These are phyloP conservation scores for Clistopyga incitator DNA, from an alignment of 2,888 invertebrate species.

Conservation along the genomic window DNA sequence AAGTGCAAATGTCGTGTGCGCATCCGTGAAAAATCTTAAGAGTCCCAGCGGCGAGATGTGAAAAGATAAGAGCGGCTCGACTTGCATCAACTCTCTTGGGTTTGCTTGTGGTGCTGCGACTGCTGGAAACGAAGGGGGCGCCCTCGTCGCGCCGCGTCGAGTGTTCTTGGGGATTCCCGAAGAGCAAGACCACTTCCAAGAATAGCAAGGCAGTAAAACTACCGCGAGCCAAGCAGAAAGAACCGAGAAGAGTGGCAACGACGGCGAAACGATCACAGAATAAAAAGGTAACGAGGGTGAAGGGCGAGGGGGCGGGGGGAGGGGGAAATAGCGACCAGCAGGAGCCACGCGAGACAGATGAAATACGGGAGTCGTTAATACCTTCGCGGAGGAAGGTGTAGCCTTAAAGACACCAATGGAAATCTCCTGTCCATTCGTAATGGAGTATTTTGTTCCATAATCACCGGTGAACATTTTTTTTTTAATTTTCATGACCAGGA, in stretches of 20 bases:
- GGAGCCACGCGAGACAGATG: constrained; percentile 46
- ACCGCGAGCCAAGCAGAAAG: constrained; percentile 52
- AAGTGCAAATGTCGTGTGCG: not conserved
- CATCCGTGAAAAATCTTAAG: not conserved
- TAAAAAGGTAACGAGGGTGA: constrained; percentile 12
- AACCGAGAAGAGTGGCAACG: constrained; percentile 30
- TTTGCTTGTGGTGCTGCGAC: not conserved
- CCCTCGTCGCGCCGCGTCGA: not conserved
- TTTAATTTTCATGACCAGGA: not conserved
- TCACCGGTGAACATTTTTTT: constrained; percentile 27
- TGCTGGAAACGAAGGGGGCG: constrained; percentile 16
- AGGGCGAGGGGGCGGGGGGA: constrained; percentile 50
- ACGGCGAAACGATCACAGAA: constrained; percentile 46
- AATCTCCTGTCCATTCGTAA: not conserved
- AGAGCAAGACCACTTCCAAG: constrained; percentile 67
- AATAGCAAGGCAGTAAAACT: constrained; percentile 70
- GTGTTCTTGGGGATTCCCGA: constrained; percentile 70
- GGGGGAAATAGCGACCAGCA: constrained; percentile 5
- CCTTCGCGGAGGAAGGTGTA: constrained; percentile 30
- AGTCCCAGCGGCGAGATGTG: not conserved
- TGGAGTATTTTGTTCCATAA: constrained; percentile 2
- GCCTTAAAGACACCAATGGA: constrained; percentile 15
- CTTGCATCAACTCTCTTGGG: not conserved
- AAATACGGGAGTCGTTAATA: constrained; percentile 68
- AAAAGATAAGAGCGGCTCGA: constrained; percentile 10